Evolutionary conservation across 2,888 invertebrate species (phyloP), one percentile per base, ranked within the genome.

Genomic region (Drosophila hamatofila): DNA sequence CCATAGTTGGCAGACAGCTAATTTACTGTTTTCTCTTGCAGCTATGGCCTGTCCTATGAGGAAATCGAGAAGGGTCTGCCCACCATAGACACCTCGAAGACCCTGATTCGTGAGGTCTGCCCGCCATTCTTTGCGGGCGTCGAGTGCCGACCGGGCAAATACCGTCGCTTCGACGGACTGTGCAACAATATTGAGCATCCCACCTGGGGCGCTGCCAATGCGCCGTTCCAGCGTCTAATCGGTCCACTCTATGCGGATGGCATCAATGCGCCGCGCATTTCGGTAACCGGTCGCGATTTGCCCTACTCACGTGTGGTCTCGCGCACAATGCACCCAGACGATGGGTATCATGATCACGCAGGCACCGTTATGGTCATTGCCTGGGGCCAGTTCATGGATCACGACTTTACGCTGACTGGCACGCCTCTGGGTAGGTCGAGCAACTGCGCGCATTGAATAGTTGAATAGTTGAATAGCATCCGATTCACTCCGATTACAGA

Each of bases 381-480:
- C 64, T 98, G 98, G 98, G 98, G 98, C 84, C 98, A 98, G 93
- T 97, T 98, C 93, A 97, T 98, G 95, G 98, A 98, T 93, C 98
- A 98, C 94, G 98, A 98, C 93, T 97, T 97, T 88, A 97, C 97
- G 7, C 94, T 97, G 42, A 97, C 97, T 63, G 97, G 95, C 80
- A 97, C 97, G 30, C 97, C 97, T 48, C 94, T 97, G 75, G 97
- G 97, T 97, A 94, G 93, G 93, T 77, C 62, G 14, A 37, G 12
- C 5, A 9, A 49, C 27, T 30, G 25, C 39, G 7, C 2, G 16
- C 16, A 21, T 2, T 49, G 56, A 42, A n/a, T 11, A 11, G 30
- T 11, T 16, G 16, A 30, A 2, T 33, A 18, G 5, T 8, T 4
- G 8, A 21, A 12, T 39, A 51, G 11, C 27, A 30, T 21, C 21